Evolutionary conservation across 2,113 vertebrate genomes (phyloP).

Genomic region (Neoarius graeffei): DNA sequence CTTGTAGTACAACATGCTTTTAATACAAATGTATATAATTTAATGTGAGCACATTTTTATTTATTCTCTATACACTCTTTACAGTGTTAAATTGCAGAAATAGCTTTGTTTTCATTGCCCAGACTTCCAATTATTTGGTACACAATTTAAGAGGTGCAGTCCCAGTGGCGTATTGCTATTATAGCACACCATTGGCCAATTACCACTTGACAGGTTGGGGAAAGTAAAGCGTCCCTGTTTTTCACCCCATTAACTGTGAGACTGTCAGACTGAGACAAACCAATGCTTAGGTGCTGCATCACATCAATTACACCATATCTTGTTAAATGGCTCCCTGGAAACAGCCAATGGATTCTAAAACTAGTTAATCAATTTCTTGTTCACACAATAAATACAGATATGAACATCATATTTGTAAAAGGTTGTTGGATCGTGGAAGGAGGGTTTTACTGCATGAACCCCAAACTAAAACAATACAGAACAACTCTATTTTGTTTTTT

Average conservation of each 20-base stretch:
- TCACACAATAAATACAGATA: slow-evolving; percentile 17
- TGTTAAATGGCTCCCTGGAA: slow-evolving; percentile 41
- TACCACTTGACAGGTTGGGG: slow-evolving; percentile 71
- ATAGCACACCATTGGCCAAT: slow-evolving; percentile 69
- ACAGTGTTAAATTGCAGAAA: background rate
- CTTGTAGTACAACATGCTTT: background rate
- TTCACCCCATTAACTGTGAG: slow-evolving; percentile 71
- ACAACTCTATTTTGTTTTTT: background rate
- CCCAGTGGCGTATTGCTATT: slow-evolving; percentile 68
- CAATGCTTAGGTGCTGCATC: slow-evolving; percentile 60
- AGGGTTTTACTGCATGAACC: background rate
- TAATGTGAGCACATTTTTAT: background rate
- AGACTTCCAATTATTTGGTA: slow-evolving; percentile 65
- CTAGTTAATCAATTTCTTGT: slow-evolving; percentile 40
- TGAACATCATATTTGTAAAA: background rate
- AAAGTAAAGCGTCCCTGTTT: slow-evolving; percentile 66
- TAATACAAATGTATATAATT: background rate
- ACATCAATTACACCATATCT: slow-evolving; percentile 62
- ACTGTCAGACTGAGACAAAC: slow-evolving; percentile 64
- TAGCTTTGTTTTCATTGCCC: slow-evolving; percentile 40
- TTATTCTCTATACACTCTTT: background rate
- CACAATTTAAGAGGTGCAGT: slow-evolving; percentile 64
- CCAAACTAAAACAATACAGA: background rate
- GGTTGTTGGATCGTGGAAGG: slow-evolving; percentile 7
- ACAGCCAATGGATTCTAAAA: slow-evolving; percentile 29